Evolutionary conservation across 2,888 invertebrate species (phyloP).

Genomic region (Megaustenia siamemsis): DNA sequence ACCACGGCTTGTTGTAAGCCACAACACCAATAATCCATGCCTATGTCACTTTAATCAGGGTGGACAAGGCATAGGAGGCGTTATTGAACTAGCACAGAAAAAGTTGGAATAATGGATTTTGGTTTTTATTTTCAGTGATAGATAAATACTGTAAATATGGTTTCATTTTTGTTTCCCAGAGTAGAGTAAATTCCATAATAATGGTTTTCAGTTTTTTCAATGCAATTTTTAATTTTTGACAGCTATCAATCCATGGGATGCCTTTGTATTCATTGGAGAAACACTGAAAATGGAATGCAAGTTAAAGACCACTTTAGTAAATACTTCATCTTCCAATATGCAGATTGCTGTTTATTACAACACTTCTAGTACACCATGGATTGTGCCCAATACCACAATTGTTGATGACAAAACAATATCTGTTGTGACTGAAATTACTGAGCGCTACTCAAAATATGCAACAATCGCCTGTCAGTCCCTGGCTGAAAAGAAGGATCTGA

Average conservation of each 20-base stretch:
- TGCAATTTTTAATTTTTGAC: not conserved
- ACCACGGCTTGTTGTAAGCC: no score
- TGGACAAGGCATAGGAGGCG: no score
- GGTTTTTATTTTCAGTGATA: no score
- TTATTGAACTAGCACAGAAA: no score
- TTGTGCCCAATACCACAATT: not conserved
- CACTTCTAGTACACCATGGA: not conserved
- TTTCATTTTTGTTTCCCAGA: no score
- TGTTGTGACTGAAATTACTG: not conserved
- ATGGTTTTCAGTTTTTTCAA: no score
- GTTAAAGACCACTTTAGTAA: no score
- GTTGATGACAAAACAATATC: not conserved
- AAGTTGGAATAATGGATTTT: no score
- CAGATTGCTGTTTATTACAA: not conserved
- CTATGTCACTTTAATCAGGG: no score
- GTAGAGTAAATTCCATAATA: no score
- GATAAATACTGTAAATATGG: no score
- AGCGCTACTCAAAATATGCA: not conserved
- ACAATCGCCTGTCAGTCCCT: not conserved
- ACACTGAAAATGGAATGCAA: not conserved
- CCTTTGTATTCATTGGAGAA: constrained; percentile 17
- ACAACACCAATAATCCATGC: no score
- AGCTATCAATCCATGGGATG: not conserved
- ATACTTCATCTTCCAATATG: not conserved
- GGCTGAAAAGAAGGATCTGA: not conserved